phyloP scores from a whole-genome alignment of 1,140 invertebrate species.

The Drosophila eugracilis region DNA sequence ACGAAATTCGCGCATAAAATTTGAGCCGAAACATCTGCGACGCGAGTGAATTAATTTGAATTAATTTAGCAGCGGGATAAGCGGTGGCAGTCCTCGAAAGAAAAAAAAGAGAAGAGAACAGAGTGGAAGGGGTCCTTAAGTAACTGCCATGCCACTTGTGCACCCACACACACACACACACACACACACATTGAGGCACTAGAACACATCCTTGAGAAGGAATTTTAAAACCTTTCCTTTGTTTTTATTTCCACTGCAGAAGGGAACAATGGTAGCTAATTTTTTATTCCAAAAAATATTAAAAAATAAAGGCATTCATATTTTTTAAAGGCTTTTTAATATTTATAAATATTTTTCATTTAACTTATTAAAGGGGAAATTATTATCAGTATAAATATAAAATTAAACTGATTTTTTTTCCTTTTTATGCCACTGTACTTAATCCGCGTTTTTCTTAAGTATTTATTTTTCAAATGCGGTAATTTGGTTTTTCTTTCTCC shows the following conservation, averaged over 20 bases:
- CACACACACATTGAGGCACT: slow-evolving; percentile 57
- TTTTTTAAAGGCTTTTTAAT: neutral
- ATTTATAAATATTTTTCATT: too few species aligned
- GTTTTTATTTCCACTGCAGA: slow-evolving; percentile 45
- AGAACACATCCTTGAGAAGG: slow-evolving; percentile 51
- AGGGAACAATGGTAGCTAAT: slow-evolving; percentile 16
- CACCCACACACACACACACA: too few species aligned
- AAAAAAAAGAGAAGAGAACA: too few species aligned
- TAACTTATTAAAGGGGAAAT: too few species aligned
- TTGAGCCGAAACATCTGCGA: slow-evolving; percentile 81
- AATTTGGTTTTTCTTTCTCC: slow-evolving; percentile 69
- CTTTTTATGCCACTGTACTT: slow-evolving; percentile 33
- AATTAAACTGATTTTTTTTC: too few species aligned
- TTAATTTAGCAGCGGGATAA: slow-evolving; percentile 70
- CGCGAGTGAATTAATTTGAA: slow-evolving; percentile 82
- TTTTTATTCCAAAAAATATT: neutral
- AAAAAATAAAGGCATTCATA: neutral
- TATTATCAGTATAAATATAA: too few species aligned
- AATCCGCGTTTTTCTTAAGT: slow-evolving; percentile 23
- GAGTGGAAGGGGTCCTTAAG: slow-evolving; percentile 46
- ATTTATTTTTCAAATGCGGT: slow-evolving; percentile 68
- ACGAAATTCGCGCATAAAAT: slow-evolving; percentile 79
- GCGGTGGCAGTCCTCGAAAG: slow-evolving; percentile 11
- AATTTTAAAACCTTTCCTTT: slow-evolving; percentile 63
- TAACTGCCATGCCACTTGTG: slow-evolving; percentile 71